Percentiles rank a stretch among this genome's conserved stretches.
phyloP scores from a whole-genome alignment of 2,888 invertebrate species.

The Tenthredo distinguenda region DNA sequence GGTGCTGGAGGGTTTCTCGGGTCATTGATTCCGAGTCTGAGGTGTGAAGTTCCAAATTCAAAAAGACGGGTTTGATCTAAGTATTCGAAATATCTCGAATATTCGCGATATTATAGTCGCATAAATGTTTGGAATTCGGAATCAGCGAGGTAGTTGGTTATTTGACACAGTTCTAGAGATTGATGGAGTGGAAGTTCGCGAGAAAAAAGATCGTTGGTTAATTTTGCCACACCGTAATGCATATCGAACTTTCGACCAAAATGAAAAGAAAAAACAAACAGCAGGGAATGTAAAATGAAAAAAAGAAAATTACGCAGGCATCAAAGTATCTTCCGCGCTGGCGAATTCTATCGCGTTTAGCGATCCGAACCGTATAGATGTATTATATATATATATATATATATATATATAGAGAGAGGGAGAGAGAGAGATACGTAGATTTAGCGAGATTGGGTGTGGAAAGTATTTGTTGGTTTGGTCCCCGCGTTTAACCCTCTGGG shows the following conservation, averaged over 20 bases:
- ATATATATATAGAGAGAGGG: not conserved
- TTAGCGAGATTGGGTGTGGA: conserved; percentile 35
- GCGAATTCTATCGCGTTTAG: conserved; percentile 13
- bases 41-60: too few relatives aligned
- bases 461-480: conserved; percentile 45
- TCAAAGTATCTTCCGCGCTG: not conserved
- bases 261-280: not conserved
- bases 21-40: not conserved
- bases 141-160: too few relatives aligned
- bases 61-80: too few relatives aligned
- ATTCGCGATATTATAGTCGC: too few relatives aligned
- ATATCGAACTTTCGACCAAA: not conserved
- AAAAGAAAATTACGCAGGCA: conserved; percentile 5
- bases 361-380: not conserved
- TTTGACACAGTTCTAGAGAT: too few relatives aligned
- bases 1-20: not conserved
- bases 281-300: not conserved
- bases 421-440: not conserved
- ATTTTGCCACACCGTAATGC: too few relatives aligned
- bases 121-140: too few relatives aligned
- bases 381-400: not conserved
- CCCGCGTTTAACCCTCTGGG: conserved; percentile 22
- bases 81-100: too few relatives aligned
- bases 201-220: too few relatives aligned
- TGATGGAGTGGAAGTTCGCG: too few relatives aligned